A percentile compares a stretch with the other conserved stretches of the same genome.
phyloP scores from a whole-genome alignment of 2,113 vertebrate genomes.

The Chaetops frenatus region DNA sequence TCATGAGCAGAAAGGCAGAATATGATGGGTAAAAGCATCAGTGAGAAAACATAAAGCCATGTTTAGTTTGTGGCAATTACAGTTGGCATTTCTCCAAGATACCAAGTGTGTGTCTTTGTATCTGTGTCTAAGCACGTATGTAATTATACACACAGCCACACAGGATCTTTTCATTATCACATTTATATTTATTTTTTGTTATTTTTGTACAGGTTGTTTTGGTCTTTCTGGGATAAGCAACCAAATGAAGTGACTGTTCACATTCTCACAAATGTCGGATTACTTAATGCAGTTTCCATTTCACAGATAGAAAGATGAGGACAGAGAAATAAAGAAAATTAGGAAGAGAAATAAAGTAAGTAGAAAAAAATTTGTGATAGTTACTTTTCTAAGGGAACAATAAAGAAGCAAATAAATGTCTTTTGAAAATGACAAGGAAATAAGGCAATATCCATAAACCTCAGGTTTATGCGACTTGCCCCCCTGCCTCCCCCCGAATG shows the following conservation, averaged over 20 bases:
- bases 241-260: background rate
- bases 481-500: background rate
- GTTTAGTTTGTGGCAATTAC: background rate
- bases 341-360: background rate
- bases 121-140: background rate
- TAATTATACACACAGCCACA: background rate
- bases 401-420: background rate
- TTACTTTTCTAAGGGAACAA: background rate
- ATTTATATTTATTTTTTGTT: background rate
- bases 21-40: slow-evolving; percentile 2
- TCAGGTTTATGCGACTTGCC: background rate
- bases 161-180: background rate
- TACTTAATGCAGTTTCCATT: background rate
- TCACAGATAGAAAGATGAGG: background rate
- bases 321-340: background rate
- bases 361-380: background rate
- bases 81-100: background rate
- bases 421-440: background rate
- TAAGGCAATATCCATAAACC: background rate
- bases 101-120: background rate
- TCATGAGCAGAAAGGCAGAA: slow-evolving; percentile 27
- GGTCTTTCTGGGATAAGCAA: background rate
- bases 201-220: background rate
- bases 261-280: background rate
- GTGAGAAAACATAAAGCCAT: slow-evolving; percentile 20